Base-by-base conservation (phyloP, 2,797 vertebrate genomes). In the Eutrigla gurnardus region DNA sequence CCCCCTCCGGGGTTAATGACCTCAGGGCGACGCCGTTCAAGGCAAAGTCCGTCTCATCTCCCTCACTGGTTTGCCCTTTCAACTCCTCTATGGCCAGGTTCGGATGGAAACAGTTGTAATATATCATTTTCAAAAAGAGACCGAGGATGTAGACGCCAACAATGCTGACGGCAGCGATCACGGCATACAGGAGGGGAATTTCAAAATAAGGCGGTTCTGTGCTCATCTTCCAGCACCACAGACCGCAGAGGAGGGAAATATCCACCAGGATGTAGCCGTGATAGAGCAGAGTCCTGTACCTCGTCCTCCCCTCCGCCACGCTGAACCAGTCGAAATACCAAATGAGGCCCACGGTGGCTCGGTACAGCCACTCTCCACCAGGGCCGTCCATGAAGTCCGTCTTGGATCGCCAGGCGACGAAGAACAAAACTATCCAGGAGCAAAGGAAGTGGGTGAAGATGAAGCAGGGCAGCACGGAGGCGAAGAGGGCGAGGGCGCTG, bases 271-370 rank as follows among this genome's bases (percentile, higher is more conserved):
- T 90, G 70, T 94, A 95, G 0, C 37, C 0, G 1, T 97, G 93
- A 62, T 99, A 97, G 60, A 97, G 72, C 75, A 86, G 0, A 4
- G 91, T 89, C 58, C 87, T 91, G 72, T 75, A 2, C 70, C 72
- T 75, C 0, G 96, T 96, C 17, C 3, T 88, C 1, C 95, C 95
- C 0, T 71, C 70, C 0, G 82, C 73, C 78, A 97, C 94, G 0
- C 92, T 97, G 79, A 98, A 96, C 97, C 97, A 99, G 90, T 91
- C 90, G 57, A 99, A 98, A 74, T 98, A 98, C 85, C 96, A 97
- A 72, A 98, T 95, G 49, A 96, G 85, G 0, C 93, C 97, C 64
- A 97, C 94, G 0, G 93, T 73, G 52, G 86, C 93, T 7, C 94
- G 91, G 87, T 95, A 99, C 1, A 98, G 92, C 92, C 94, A 91